Conservation (phyloP, 1,140 invertebrate genomes). For the Drosophila arawakana region DNA sequence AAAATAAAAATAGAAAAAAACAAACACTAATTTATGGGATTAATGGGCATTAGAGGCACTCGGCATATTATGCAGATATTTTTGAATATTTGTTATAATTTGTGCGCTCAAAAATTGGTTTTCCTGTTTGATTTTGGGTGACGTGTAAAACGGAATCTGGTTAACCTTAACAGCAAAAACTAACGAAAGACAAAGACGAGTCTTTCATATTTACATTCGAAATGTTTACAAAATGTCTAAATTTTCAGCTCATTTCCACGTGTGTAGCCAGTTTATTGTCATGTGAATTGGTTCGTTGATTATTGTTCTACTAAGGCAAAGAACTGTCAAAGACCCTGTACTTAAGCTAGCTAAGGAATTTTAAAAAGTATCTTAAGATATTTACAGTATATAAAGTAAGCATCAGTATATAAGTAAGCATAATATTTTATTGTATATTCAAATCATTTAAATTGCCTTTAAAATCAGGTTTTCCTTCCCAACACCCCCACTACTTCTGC, state of each 20-base stretch:
- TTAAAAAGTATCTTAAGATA: no score
- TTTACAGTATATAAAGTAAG: no score
- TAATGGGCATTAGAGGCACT: conserved; percentile 38
- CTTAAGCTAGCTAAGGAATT: no score
- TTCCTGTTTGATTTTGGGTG: conserved; percentile 55
- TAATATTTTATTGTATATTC: no score
- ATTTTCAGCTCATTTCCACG: not conserved
- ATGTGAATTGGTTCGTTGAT: conserved; percentile 39
- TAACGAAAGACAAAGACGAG: conserved; percentile 28
- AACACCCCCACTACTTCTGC: no score
- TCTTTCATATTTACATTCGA: conserved; percentile 44
- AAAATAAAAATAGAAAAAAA: conserved; percentile 3
- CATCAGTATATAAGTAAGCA: no score
- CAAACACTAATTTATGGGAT: conserved; percentile 53
- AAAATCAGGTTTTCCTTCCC: no score
- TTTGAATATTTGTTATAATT: conserved; percentile 69
- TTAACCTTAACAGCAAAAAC: conserved; percentile 62
- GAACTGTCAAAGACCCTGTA: no score
- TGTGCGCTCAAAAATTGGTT: conserved; percentile 51
- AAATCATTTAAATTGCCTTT: no score
- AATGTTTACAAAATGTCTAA: conserved; percentile 42
- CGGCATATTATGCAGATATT: conserved; percentile 24
- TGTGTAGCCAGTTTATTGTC: conserved; percentile 46
- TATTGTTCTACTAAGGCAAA: conserved; percentile 22
- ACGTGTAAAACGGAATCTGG: conserved; percentile 57